Base-by-base conservation (phyloP, 2,797 vertebrate genomes). In the Tympanoctomys barrerae region DNA sequence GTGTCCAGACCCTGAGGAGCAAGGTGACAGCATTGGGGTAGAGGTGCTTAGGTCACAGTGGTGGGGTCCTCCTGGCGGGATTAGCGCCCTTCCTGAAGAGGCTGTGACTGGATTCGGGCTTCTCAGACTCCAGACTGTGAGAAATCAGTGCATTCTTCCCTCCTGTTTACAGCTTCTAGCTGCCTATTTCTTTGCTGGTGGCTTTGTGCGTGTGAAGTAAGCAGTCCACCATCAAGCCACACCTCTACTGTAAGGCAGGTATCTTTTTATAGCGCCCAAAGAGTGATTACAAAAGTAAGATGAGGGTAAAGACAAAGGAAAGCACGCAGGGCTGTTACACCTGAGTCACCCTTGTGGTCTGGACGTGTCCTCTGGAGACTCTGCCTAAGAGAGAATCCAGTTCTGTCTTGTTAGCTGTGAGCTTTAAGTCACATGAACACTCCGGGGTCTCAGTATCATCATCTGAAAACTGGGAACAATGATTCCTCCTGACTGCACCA, bases 381-480 rank as follows among this genome's bases (percentile, higher is more conserved):
- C 39, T 71, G 57, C 31, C 10, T 16, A 9, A 31, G 6, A 2
- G 78, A 21, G 68, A 79, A 83, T 89, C 57, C 64, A 78, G 46
- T 2, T 73, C n/a, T 90, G 22, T 26, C 1, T 33, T 24, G 68
- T 78, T 62, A 42, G 59, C 9, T 73, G 12, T 49, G 62, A 89
- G 18, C 57, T 80, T n/a, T 66, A 71, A 80, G 39, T 64, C n/a
- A 90, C 8, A 36, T 22, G 62, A 70, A 1, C 2, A 39, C 52
- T 87, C 81, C 86, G 79, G 68, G 39, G 54, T 16, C 79, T 81
- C 82, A 33, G 61, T 81, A 62, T 93, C 24, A 91, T 95, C 46
- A 83, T 26, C 28, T 39, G 11, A 54, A 46, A 64, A 66, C 5
- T 78, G 52, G 33, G 12, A 73, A 66, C 49, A 78, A 49, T 42